Percentiles rank a stretch among this genome's conserved stretches.
These are phyloP conservation scores for Urocyon cinereoargenteus DNA, from an alignment of 2,797 vertebrate species.

Conservation along the genomic window DNA sequence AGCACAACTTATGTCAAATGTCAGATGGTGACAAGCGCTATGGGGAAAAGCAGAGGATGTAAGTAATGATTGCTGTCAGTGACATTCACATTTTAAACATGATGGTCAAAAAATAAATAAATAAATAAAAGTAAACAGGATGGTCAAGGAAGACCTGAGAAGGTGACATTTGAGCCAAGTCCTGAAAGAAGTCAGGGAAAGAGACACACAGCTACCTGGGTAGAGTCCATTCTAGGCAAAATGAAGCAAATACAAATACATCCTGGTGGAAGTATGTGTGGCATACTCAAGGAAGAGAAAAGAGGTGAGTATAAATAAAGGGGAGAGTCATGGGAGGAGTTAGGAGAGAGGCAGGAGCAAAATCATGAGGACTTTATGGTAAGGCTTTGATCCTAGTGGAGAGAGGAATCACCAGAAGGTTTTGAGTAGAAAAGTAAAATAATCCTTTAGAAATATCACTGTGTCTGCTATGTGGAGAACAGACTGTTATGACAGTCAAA, in stretches of 20 bases:
- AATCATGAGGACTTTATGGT: background rate
- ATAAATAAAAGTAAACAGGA: background rate
- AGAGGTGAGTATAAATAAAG: background rate
- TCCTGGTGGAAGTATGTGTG: background rate
- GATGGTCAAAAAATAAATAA: too few species aligned
- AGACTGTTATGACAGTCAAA: background rate
- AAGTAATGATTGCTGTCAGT: background rate
- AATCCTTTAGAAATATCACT: background rate
- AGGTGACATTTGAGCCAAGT: background rate
- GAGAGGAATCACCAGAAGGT: background rate
- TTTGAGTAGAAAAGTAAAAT: background rate
- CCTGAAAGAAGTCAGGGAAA: background rate
- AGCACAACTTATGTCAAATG: background rate
- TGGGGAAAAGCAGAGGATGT: background rate
- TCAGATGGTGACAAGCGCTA: background rate
- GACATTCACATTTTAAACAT: background rate
- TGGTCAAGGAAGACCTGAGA: background rate
- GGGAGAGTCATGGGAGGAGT: background rate
- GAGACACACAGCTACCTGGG: background rate
- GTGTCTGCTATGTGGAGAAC: background rate
- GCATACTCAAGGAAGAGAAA: background rate
- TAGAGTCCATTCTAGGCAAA: slow-evolving; percentile 11
- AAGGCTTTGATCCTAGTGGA: background rate
- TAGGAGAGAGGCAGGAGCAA: background rate
- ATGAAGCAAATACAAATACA: background rate